Percentiles rank a stretch among this genome's conserved stretches.
These are phyloP conservation scores for Bradypodion ventrale DNA, from an alignment of 2,797 vertebrate genomes.

Conservation along the genomic window DNA sequence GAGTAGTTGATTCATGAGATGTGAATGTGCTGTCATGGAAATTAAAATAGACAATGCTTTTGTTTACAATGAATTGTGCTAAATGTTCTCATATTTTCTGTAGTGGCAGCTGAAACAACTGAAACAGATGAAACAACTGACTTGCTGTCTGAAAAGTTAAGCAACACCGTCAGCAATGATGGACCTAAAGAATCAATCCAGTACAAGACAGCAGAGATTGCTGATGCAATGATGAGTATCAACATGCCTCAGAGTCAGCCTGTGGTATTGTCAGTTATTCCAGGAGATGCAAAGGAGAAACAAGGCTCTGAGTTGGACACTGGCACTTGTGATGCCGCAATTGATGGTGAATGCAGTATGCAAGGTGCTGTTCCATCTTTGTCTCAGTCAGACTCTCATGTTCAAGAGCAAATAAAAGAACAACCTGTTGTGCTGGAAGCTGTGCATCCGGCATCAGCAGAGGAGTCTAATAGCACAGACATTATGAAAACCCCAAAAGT, in stretches of 20 bases:
- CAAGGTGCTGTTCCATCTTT: conserved; percentile 40
- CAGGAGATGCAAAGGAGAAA: conserved; percentile 75
- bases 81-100: neutral
- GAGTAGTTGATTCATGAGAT: neutral
- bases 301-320: conserved; percentile 29
- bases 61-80: neutral
- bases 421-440: conserved; percentile 71
- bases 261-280: conserved; percentile 81
- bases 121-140: conserved; percentile 44
- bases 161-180: conserved; percentile 34
- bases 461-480: conserved; percentile 85
- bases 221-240: conserved; percentile 82
- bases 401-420: conserved; percentile 47
- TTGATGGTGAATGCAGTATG: conserved; percentile 66
- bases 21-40: neutral
- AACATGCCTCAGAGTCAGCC: conserved; percentile 67
- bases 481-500: conserved; percentile 87
- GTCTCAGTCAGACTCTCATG: neutral
- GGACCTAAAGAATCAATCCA: conserved; percentile 55
- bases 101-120: conserved; percentile 23
- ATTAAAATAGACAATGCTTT: neutral
- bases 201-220: conserved; percentile 85
- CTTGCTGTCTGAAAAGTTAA: conserved; percentile 45
- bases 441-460: conserved; percentile 55
- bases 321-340: conserved; percentile 47